These are phyloP conservation scores for Arenicola marina DNA, from an alignment of 2,888 invertebrate genomes.

Conservation along the genomic window DNA sequence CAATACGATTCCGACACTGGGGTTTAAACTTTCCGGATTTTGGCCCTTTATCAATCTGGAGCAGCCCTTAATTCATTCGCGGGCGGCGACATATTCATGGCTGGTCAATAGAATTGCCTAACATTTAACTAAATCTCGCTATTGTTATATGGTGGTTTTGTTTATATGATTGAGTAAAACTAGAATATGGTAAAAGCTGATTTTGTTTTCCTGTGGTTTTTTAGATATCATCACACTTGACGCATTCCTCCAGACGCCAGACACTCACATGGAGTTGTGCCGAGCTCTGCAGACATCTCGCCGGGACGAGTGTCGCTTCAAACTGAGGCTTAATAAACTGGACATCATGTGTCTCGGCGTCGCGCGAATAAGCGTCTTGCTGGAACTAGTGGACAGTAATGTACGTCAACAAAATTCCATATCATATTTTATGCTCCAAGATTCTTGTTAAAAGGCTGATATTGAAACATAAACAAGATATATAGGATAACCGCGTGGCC, in stretches of 20 bases:
- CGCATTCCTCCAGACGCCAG: constrained; percentile 49
- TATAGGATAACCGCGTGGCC: neutral
- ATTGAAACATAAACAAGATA: neutral
- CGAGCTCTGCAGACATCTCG: constrained; percentile 51
- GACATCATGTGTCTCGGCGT: constrained; percentile 52
- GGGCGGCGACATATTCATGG: too few relatives aligned
- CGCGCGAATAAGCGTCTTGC: constrained; percentile 43
- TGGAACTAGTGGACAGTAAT: constrained; percentile 47
- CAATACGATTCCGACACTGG: too few relatives aligned
- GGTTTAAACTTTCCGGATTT: too few relatives aligned
- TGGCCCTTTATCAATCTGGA: too few relatives aligned
- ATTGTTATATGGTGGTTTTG: too few relatives aligned
- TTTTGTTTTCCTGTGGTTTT: constrained; percentile 25
- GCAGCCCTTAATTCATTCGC: too few relatives aligned
- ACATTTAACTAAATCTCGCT: too few relatives aligned
- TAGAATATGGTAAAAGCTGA: too few relatives aligned
- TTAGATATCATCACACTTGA: constrained; percentile 50
- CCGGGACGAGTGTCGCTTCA: constrained; percentile 43
- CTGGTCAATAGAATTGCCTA: too few relatives aligned
- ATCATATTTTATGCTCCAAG: neutral
- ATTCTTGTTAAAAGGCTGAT: neutral
- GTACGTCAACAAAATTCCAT: constrained; percentile 29
- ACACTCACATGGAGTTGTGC: constrained; percentile 51
- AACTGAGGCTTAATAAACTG: constrained; percentile 44
- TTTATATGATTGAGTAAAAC: too few relatives aligned